Evolutionary conservation across 1,140 invertebrate species (phyloP), one percentile per base, ranked within the genome.

Genomic region (Apis florea): DNA sequence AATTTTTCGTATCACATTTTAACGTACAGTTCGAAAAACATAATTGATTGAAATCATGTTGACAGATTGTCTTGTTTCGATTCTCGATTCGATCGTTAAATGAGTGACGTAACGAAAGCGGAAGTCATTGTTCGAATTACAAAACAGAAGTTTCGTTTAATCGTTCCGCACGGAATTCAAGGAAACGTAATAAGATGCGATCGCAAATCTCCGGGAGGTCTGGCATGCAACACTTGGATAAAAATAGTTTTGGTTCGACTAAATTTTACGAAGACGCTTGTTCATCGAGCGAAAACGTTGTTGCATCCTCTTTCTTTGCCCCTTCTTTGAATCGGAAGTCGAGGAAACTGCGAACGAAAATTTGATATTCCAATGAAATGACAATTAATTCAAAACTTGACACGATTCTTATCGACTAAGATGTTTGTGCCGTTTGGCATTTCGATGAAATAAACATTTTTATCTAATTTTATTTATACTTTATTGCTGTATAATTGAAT

Each of bases 191-290:
- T 63, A 88, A 79, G 59, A 63, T 24, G 64, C 63, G 71, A 84
- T 85, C 77, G 82, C 40, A 54, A 54, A 88, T 83, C 74, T 84
- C 58, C 79, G 73, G 71, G 75, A 83, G 81, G 80, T 86, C 68
- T 79, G 79, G 71, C 70, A 79, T 40, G 77, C 63, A 64, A 83
- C 70, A 24, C 71, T 40, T 72, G 53, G 69, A 54, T 53, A 75
- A 40, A 89, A 90, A 90, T 89, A 90, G 74, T 61, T 26, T n/a
- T 49, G 69, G 56, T 84, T 83, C 79, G 72, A 66, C 66, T 49
- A 79, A 79, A 79, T 72, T 77, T 84, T 69, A 47, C 10, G 81
- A 17, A 53, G 63, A 64, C 71, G 8, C 68, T 67, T 15, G 63
- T 72, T n/a, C 64, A 75, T 72, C 19, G 19, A 54, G 24, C 24